Percentiles rank a stretch among this genome's conserved stretches.
These are phyloP conservation scores for Epirrita christyi DNA, from an alignment of 2,888 invertebrate genomes.

Conservation along the genomic window DNA sequence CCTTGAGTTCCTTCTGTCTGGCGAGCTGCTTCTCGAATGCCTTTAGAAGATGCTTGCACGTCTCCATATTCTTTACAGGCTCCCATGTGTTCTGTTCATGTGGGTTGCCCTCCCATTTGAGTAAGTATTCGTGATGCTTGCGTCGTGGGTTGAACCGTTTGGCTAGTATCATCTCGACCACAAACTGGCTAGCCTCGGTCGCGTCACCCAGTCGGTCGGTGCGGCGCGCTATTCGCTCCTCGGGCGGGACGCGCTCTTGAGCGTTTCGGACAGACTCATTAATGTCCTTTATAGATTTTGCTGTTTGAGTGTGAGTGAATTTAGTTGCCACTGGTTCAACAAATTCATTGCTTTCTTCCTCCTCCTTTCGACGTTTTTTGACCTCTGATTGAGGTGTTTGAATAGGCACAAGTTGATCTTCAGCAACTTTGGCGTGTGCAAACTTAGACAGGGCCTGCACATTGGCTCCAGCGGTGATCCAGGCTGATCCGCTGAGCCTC, in stretches of 20 bases:
- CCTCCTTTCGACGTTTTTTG: slow-evolving; percentile 70
- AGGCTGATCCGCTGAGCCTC: slow-evolving; percentile 89
- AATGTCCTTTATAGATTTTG: too few relatives aligned
- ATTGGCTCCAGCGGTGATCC: slow-evolving; percentile 92
- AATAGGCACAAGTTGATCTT: slow-evolving; percentile 73
- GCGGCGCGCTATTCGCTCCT: slow-evolving; percentile 78
- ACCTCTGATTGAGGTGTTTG: slow-evolving; percentile 58
- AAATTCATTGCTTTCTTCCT: slow-evolving; percentile 74
- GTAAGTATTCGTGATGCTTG: slow-evolving; percentile 91
- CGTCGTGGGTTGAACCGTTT: slow-evolving; percentile 92
- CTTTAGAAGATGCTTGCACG: slow-evolving; percentile 90
- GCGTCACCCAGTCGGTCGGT: slow-evolving; percentile 68
- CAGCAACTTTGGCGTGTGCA: slow-evolving; percentile 87
- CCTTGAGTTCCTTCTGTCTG: slow-evolving; percentile 89
- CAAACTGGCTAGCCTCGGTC: slow-evolving; percentile 86
- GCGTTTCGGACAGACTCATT: slow-evolving; percentile 74
- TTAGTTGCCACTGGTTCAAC: slow-evolving; percentile 56
- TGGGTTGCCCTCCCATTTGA: slow-evolving; percentile 93
- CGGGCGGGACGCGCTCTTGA: slow-evolving; percentile 77
- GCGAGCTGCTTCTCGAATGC: slow-evolving; percentile 92
- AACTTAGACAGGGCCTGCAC: slow-evolving; percentile 89
- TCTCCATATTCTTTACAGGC: slow-evolving; percentile 89
- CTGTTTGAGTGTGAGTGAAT: too few relatives aligned
- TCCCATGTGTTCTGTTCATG: slow-evolving; percentile 95
- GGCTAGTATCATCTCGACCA: slow-evolving; percentile 93